A percentile compares a stretch with the other conserved stretches of the same genome.
These are phyloP conservation scores for Sorex araneus DNA, from an alignment of 2,113 vertebrate genomes.

Conservation along the genomic window DNA sequence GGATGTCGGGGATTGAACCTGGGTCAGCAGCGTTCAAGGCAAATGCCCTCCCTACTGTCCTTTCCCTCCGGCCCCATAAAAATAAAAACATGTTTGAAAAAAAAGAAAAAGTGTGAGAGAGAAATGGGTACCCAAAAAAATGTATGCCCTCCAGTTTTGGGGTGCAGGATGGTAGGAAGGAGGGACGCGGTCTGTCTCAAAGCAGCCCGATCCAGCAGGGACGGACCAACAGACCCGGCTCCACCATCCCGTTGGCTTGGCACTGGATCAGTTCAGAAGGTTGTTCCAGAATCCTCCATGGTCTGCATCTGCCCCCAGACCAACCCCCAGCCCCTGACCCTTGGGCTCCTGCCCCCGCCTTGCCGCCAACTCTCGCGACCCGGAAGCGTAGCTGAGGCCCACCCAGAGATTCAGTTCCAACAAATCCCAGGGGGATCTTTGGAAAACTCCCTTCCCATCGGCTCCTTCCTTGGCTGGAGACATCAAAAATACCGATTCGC, in stretches of 20 bases:
- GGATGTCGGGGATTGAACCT: too few relatives aligned
- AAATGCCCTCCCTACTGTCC: too few relatives aligned
- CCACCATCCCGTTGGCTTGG: neutral
- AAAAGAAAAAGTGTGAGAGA: neutral
- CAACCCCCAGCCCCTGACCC: neutral
- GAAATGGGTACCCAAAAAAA: fast-evolving
- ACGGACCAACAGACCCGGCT: neutral
- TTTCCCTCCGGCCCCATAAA: too few relatives aligned
- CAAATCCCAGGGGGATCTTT: neutral
- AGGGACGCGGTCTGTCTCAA: too few relatives aligned
- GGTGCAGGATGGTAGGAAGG: too few relatives aligned
- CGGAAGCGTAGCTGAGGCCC: neutral
- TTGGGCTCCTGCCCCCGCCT: neutral
- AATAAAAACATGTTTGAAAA: neutral
- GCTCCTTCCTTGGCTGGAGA: neutral
- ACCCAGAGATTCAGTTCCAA: neutral
- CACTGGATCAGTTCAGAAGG: neutral
- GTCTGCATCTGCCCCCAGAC: neutral
- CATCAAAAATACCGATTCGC: slow-evolving; percentile 28
- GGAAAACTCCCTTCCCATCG: slow-evolving; percentile 25
- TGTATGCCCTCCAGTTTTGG: neutral
- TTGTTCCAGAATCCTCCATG: neutral
- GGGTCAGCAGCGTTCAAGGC: too few relatives aligned
- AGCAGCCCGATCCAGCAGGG: too few relatives aligned
- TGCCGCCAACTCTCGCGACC: neutral